A percentile compares a stretch with the other conserved stretches of the same genome.
Conservation (phyloP, 2,888 invertebrate species). For the Carabus problematicus region DNA sequence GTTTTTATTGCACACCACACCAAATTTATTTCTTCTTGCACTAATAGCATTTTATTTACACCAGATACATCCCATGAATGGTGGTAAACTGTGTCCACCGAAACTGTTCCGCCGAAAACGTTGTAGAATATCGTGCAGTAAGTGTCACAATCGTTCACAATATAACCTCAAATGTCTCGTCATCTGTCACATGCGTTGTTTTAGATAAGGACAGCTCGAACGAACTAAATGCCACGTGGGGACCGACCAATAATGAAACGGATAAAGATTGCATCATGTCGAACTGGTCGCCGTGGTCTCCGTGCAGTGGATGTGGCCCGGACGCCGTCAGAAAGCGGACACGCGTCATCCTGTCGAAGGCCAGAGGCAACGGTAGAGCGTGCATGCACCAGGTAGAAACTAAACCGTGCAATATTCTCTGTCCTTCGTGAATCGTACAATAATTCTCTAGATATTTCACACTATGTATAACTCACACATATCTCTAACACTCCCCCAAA, state of each 20-base stretch:
- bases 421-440: conserved; percentile 24
- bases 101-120: conserved; percentile 57
- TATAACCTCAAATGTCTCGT: not conserved
- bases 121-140: conserved; percentile 54
- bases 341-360: conserved; percentile 57
- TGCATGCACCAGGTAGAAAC: conserved; percentile 58
- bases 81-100: conserved; percentile 64
- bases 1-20: too few relatives aligned
- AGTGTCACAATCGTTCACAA: conserved; percentile 17
- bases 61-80: conserved; percentile 59
- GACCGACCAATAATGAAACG: conserved; percentile 42
- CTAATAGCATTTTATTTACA: too few relatives aligned
- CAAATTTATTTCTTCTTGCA: not conserved
- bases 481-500: not conserved
- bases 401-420: conserved; percentile 51
- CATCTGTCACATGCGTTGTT: not conserved
- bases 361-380: conserved; percentile 55
- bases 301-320: conserved; percentile 71
- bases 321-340: conserved; percentile 64
- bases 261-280: conserved; percentile 66
- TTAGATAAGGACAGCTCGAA: conserved; percentile 17
- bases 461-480: too few relatives aligned
- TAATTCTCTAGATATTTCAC: not conserved
- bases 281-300: conserved; percentile 74
- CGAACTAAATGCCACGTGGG: conserved; percentile 46